phyloP scores from a whole-genome alignment of 2,797 vertebrate species.

The Pipistrellus pygmaeus region DNA sequence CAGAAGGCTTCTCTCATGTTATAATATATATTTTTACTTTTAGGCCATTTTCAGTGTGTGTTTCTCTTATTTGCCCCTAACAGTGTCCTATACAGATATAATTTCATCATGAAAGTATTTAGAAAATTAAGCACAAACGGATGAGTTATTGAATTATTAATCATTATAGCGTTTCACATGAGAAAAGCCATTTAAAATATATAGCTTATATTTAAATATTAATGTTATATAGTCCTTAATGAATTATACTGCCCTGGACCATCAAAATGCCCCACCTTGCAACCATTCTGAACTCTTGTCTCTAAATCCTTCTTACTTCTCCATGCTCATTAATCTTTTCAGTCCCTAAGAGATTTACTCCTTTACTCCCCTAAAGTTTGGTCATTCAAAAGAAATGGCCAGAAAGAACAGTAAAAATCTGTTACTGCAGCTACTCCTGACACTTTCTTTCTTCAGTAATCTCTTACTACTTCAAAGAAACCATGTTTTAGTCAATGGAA shows the following conservation, averaged over 20 bases:
- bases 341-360: not conserved
- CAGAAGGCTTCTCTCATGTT: not conserved
- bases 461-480: not conserved
- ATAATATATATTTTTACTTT: not conserved
- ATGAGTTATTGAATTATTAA: constrained; percentile 67
- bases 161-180: constrained; percentile 35
- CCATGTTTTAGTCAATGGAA: not conserved
- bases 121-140: constrained; percentile 24
- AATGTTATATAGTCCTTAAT: constrained; percentile 52
- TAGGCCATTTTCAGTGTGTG: not conserved
- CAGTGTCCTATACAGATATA: constrained; percentile 43
- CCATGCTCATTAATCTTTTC: not conserved
- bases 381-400: not conserved
- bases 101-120: constrained; percentile 60
- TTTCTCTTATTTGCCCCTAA: not conserved
- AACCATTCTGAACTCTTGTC: not conserved
- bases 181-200: constrained; percentile 60
- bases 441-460: not conserved
- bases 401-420: not conserved
- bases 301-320: not conserved
- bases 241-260: constrained; percentile 66
- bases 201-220: constrained; percentile 69
- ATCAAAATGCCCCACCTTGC: not conserved
- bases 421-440: not conserved
- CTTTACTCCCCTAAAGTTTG: not conserved